Evolutionary conservation across 2,113 vertebrate species (phyloP).

Genomic region (Gopherus flavomarginatus): DNA sequence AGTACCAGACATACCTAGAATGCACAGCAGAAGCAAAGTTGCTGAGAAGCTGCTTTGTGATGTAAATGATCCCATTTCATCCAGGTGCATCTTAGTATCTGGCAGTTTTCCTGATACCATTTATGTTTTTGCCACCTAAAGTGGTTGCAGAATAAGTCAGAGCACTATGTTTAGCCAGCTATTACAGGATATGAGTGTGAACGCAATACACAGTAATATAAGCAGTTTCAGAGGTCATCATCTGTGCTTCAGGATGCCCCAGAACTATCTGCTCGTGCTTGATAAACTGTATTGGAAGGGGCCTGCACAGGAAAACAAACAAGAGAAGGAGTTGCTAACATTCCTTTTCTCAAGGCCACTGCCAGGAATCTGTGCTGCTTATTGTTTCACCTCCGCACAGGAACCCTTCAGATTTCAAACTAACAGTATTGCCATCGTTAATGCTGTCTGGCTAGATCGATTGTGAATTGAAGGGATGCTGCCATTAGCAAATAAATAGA

Average conservation of each 20-base stretch:
- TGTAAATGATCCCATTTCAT: background rate
- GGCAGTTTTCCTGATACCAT: background rate
- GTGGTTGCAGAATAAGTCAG: background rate
- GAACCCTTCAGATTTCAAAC: background rate
- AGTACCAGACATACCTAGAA: background rate
- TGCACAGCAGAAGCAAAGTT: accelerated
- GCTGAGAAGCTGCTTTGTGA: background rate
- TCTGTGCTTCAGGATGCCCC: background rate
- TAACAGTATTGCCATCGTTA: background rate
- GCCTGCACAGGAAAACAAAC: background rate
- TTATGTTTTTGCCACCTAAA: background rate
- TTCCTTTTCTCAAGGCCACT: background rate
- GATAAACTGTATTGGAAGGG: background rate
- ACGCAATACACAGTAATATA: background rate
- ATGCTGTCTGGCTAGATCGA: accelerated
- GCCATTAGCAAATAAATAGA: background rate
- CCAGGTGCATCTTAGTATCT: accelerated
- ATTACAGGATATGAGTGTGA: background rate
- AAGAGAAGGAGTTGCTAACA: background rate
- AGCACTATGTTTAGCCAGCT: background rate
- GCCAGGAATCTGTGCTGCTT: background rate
- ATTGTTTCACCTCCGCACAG: background rate
- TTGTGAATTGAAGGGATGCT: background rate
- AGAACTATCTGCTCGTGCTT: background rate
- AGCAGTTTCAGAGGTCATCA: background rate